Evolutionary conservation across 2,113 vertebrate genomes (phyloP).

Genomic region (Archocentrus centrarchus): DNA sequence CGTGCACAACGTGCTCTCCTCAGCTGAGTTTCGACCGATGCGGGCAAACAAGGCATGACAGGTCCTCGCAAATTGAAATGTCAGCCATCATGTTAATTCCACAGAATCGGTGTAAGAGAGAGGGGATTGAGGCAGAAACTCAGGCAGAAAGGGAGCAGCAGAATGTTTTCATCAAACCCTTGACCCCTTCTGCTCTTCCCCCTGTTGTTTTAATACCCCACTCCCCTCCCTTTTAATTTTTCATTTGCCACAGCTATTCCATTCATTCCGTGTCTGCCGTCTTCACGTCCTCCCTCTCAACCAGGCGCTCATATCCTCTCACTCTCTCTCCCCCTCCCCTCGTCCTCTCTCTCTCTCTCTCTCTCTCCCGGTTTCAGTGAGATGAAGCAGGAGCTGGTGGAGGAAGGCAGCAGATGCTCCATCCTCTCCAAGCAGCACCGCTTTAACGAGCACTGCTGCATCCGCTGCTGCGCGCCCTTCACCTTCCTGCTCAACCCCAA

Average conservation of each 20-base stretch:
- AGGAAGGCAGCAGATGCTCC: slow-evolving; percentile 93
- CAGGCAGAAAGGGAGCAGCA: background rate
- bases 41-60: slow-evolving; percentile 51
- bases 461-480: slow-evolving; percentile 96
- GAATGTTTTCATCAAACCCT: slow-evolving; percentile 23
- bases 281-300: slow-evolving; percentile 58
- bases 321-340: slow-evolving; percentile 30
- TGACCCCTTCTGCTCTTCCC: slow-evolving; percentile 32
- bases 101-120: slow-evolving; percentile 34
- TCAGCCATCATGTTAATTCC: slow-evolving; percentile 68
- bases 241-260: slow-evolving; percentile 51
- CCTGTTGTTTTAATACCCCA: slow-evolving; percentile 12
- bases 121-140: background rate
- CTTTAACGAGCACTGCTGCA: slow-evolving; percentile 96
- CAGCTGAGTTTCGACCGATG: slow-evolving; percentile 40
- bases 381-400: slow-evolving; percentile 94
- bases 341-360: slow-evolving; percentile 21
- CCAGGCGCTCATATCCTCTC: slow-evolving; percentile 56
- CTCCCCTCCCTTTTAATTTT: slow-evolving; percentile 26
- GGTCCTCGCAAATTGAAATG: slow-evolving; percentile 65
- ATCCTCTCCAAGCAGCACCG: slow-evolving; percentile 93
- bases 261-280: slow-evolving; percentile 60
- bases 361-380: slow-evolving; percentile 82
- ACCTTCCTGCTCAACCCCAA: slow-evolving; percentile 95
- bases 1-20: slow-evolving; percentile 3